Evolutionary conservation across 2,797 vertebrate genomes (phyloP).

Genomic region (Chloroceryle inda): DNA sequence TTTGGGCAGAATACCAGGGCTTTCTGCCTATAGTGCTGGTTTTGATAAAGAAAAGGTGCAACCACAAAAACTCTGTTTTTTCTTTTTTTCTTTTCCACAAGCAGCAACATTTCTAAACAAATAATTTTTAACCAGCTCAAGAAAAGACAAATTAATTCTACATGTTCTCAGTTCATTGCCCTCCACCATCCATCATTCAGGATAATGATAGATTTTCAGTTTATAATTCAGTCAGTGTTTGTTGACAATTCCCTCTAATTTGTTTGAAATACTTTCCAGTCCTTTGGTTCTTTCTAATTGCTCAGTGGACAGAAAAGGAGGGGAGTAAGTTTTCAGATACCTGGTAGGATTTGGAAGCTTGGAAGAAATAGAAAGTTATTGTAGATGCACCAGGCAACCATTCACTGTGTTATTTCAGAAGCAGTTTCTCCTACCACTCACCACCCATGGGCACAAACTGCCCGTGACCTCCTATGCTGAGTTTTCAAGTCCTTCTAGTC

Average conservation of each 20-base stretch:
- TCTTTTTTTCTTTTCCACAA: not conserved
- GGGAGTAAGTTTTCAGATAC: not conserved
- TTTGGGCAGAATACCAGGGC: not conserved
- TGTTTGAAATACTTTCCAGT: not conserved
- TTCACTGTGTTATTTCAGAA: not conserved
- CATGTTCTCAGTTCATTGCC: not conserved
- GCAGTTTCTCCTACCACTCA: not conserved
- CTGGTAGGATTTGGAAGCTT: not conserved
- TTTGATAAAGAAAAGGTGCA: not conserved
- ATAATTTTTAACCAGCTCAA: not conserved
- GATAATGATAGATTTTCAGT: not conserved
- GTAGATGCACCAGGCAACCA: not conserved
- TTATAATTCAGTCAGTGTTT: not conserved
- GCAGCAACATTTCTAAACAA: not conserved
- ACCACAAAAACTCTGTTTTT: not conserved
- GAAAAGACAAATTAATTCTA: not conserved
- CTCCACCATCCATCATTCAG: not conserved
- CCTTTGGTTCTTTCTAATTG: not conserved
- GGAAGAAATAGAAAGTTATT: not conserved
- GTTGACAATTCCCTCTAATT: not conserved
- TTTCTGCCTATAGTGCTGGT: not conserved
- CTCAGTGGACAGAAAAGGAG: not conserved
- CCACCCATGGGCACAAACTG: not conserved
- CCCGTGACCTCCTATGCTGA: not conserved
- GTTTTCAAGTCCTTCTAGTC: not conserved